phyloP scores from a whole-genome alignment of 2,888 invertebrate species.

The Calliphora vomitoria region DNA sequence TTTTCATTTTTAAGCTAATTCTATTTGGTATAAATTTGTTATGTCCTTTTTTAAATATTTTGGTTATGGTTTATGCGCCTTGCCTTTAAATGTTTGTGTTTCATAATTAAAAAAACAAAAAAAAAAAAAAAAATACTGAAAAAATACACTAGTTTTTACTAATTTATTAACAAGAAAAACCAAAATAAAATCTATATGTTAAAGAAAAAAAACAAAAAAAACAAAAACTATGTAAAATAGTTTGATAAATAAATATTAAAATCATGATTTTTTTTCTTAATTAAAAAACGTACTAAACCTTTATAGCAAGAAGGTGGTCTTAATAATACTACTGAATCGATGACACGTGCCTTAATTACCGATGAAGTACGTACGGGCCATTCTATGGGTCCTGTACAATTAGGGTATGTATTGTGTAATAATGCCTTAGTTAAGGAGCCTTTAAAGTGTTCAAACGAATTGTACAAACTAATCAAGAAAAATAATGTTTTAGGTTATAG shows the following conservation, averaged over 20 bases:
- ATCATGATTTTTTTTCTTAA: conserved; percentile 3
- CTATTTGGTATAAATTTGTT: conserved; percentile 45
- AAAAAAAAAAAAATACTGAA: conserved; percentile 11
- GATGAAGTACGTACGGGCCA: conserved; percentile 94
- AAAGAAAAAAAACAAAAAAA: conserved; percentile 20
- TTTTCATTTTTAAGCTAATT: conserved; percentile 50
- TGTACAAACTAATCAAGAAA: conserved; percentile 49
- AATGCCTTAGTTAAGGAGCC: conserved; percentile 8
- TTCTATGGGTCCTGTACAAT: conserved; percentile 95
- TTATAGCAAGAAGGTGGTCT: conserved; percentile 87
- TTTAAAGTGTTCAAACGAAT: conserved; percentile 27
- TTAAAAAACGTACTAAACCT: conserved; percentile 77
- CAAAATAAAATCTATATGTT: conserved; percentile 10
- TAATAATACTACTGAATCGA: conserved; percentile 95
- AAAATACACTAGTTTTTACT: conserved; percentile 41
- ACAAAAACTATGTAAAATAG: conserved; percentile 10
- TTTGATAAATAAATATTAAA: conserved; percentile 13
- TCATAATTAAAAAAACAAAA: conserved; percentile 41
- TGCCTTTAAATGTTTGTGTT: conserved; percentile 66
- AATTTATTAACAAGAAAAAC: conserved; percentile 55
- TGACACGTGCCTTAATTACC: conserved; percentile 97
- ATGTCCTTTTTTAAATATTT: conserved; percentile 45
- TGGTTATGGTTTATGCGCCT: conserved; percentile 67
- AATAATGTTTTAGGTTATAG: conserved; percentile 22
- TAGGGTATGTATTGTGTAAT: conserved; percentile 91